phyloP scores from a whole-genome alignment of 2,113 vertebrate species.

The Callospermophilus lateralis region DNA sequence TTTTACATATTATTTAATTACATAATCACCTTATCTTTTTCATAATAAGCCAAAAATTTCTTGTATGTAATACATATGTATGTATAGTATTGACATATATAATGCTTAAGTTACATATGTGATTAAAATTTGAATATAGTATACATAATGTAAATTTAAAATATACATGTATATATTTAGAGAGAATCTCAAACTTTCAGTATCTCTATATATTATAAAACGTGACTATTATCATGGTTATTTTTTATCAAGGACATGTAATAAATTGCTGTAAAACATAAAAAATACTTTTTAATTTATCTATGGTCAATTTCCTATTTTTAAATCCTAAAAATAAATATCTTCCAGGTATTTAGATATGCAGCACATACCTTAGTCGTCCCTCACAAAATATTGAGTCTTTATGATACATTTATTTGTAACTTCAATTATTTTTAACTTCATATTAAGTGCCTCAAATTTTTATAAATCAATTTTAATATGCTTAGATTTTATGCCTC shows the following conservation, averaged over 20 bases:
- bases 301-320: no score
- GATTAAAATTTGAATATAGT: neutral
- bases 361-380: no score
- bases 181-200: neutral
- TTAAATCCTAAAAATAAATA: no score
- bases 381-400: no score
- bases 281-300: no score
- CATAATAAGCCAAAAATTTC: neutral
- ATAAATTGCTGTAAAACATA: no score
- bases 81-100: neutral
- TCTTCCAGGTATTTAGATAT: no score
- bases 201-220: neutral
- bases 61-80: neutral
- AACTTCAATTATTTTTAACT: no score
- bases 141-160: neutral
- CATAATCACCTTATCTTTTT: neutral
- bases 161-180: neutral
- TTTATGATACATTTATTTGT: no score
- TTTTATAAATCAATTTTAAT: no score
- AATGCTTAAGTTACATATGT: neutral
- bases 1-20: neutral
- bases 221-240: neutral
- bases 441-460: no score
- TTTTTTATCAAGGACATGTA: neutral
- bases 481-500: no score